A percentile compares a stretch with the other conserved stretches of the same genome.
These are phyloP conservation scores for Paratrypauchen microcephalus DNA, from an alignment of 2,797 vertebrate species.

Conservation along the genomic window DNA sequence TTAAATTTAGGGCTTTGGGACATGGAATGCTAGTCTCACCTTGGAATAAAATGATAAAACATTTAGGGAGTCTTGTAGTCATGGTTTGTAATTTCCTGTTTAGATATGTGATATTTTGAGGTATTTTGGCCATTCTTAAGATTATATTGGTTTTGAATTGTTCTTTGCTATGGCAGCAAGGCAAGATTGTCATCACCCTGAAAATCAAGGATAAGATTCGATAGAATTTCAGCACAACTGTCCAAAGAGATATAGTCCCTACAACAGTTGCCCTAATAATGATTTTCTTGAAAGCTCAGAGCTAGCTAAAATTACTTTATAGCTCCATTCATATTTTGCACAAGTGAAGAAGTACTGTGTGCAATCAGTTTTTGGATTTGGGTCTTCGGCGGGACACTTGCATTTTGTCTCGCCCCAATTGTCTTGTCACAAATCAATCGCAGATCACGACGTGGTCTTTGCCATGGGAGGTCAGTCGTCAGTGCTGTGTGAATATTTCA, in stretches of 20 bases:
- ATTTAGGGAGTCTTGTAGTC: no score
- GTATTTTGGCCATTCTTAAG: no score
- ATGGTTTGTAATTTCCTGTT: no score
- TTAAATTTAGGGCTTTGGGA: no score
- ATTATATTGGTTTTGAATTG: no score
- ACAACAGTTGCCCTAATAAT: not conserved
- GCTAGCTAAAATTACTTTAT: constrained; percentile 9
- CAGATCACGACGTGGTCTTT: constrained; percentile 87
- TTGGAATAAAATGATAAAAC: no score
- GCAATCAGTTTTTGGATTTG: constrained; percentile 8
- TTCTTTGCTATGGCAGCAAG: no score
- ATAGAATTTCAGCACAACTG: not conserved
- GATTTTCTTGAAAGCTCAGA: constrained; percentile 13
- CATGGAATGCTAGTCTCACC: no score
- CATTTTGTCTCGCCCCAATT: constrained; percentile 89
- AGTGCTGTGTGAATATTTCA: constrained; percentile 91
- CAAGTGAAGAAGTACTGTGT: constrained; percentile 11
- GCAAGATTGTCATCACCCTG: not conserved
- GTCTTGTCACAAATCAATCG: constrained; percentile 93
- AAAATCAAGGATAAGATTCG: not conserved
- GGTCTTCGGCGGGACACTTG: constrained; percentile 45
- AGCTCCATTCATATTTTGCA: constrained; percentile 6
- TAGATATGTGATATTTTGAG: no score
- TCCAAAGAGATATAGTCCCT: not conserved
- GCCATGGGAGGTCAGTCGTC: constrained; percentile 87